Evolutionary conservation across 2,113 vertebrate genomes (phyloP).

Genomic region (Cygnus atratus): DNA sequence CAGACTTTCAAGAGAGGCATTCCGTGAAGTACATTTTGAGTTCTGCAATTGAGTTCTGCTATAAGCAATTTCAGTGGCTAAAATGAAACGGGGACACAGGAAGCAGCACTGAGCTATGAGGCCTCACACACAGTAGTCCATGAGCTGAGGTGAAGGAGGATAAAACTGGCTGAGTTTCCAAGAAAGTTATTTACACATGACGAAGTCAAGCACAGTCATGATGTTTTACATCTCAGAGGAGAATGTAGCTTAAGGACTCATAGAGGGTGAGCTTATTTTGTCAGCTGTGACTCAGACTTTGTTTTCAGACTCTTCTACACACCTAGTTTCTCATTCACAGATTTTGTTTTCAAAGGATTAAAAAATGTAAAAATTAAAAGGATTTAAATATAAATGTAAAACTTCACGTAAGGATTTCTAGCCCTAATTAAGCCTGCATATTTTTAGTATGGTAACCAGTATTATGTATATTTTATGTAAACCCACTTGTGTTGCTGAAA

Average conservation of each 20-base stretch:
- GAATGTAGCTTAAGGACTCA: neutral
- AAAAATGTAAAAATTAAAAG: neutral
- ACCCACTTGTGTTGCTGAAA: neutral
- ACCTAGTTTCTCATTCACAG: neutral
- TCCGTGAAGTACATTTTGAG: neutral
- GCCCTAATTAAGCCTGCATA: neutral
- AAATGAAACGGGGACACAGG: neutral
- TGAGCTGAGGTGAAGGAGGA: neutral
- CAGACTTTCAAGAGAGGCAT: neutral
- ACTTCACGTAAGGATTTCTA: neutral
- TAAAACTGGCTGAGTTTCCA: neutral
- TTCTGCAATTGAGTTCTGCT: neutral
- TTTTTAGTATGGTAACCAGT: neutral
- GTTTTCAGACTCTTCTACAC: neutral
- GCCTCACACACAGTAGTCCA: fast-evolving
- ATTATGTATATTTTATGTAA: neutral
- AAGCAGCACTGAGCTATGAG: neutral
- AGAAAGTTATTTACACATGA: neutral
- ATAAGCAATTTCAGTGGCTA: neutral
- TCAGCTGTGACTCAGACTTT: neutral
- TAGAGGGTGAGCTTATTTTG: neutral
- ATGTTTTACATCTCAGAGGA: neutral
- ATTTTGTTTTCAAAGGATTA: neutral
- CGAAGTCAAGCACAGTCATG: fast-evolving
- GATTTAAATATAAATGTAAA: neutral